Conservation (phyloP, 2,888 invertebrate genomes). For the Microplitis manilae region DNA sequence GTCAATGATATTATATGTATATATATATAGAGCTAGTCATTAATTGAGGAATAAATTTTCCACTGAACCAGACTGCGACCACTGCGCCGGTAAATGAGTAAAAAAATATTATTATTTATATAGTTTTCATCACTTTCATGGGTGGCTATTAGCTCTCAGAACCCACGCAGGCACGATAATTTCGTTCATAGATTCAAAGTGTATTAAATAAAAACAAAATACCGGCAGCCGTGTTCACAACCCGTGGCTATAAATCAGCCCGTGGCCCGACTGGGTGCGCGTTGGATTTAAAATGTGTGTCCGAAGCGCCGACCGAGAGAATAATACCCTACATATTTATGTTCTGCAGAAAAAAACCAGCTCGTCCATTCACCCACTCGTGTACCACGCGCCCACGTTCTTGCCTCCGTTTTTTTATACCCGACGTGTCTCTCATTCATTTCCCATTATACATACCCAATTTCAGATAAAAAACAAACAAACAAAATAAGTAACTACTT, state of each 20-base stretch:
- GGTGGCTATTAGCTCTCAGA: slow-evolving; percentile 8
- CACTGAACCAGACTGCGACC: too few relatives aligned
- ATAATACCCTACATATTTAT: slow-evolving; percentile 70
- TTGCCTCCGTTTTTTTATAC: slow-evolving; percentile 35
- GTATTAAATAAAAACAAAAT: slow-evolving; percentile 72
- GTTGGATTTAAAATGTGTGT: slow-evolving; percentile 2
- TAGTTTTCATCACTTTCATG: not conserved
- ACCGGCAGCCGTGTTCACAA: slow-evolving; percentile 69
- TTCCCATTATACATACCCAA: slow-evolving; percentile 7
- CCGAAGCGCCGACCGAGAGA: slow-evolving; percentile 52
- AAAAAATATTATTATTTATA: not conserved
- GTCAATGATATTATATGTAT: not conserved
- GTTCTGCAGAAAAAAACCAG: slow-evolving; percentile 62
- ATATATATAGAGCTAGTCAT: not conserved
- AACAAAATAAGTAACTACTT: slow-evolving; percentile 22
- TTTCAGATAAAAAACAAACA: not conserved
- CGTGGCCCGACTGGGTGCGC: slow-evolving; percentile 55
- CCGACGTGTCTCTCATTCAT: slow-evolving; percentile 3
- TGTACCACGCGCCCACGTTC: slow-evolving; percentile 31
- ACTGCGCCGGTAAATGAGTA: not conserved
- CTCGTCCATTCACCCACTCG: slow-evolving; percentile 44
- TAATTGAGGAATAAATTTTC: slow-evolving; percentile 6
- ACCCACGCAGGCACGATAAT: not conserved
- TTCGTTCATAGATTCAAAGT: slow-evolving; percentile 50
- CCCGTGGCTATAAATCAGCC: slow-evolving; percentile 69